Conservation (phyloP, 2,888 invertebrate genomes). For the Nomada fucata region DNA sequence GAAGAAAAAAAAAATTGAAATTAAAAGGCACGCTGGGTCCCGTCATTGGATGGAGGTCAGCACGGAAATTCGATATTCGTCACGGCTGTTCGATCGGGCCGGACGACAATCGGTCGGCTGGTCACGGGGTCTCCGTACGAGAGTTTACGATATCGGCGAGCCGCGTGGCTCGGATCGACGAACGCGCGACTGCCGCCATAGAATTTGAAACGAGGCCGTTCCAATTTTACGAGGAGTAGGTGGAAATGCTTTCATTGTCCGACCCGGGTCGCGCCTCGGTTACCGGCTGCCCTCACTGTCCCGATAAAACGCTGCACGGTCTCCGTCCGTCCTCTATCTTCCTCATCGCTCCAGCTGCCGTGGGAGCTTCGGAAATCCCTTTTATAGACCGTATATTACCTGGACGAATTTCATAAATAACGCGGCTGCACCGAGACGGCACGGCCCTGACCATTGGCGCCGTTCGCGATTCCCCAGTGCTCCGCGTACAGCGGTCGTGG, state of each 20-base stretch:
- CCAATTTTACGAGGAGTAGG: conserved; percentile 36
- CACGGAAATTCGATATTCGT: conserved; percentile 61
- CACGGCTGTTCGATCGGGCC: conserved; percentile 25
- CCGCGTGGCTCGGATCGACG: background rate
- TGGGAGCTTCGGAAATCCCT: background rate
- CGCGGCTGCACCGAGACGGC: background rate
- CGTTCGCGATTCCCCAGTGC: conserved; percentile 22
- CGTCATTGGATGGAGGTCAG: conserved; percentile 51
- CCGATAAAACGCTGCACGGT: background rate
- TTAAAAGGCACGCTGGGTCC: conserved; percentile 50
- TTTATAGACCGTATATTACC: background rate
- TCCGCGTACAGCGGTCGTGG: background rate
- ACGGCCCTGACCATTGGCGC: conserved; percentile 43
- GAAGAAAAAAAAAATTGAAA: conserved; percentile 46
- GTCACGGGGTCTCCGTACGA: conserved; percentile 11
- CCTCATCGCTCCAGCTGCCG: background rate
- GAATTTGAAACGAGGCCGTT: conserved; percentile 37
- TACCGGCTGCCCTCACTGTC: too few species aligned
- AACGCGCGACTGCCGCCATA: conserved; percentile 6
- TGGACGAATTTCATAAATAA: conserved; percentile 17
- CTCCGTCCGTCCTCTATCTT: too few species aligned
- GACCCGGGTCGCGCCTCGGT: background rate
- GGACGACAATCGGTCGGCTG: conserved; percentile 20
- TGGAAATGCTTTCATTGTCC: conserved; percentile 37
- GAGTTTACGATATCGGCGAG: conserved; percentile 5